Conservation (phyloP, 2,113 vertebrate species). For the Micronycteris hirsuta region DNA sequence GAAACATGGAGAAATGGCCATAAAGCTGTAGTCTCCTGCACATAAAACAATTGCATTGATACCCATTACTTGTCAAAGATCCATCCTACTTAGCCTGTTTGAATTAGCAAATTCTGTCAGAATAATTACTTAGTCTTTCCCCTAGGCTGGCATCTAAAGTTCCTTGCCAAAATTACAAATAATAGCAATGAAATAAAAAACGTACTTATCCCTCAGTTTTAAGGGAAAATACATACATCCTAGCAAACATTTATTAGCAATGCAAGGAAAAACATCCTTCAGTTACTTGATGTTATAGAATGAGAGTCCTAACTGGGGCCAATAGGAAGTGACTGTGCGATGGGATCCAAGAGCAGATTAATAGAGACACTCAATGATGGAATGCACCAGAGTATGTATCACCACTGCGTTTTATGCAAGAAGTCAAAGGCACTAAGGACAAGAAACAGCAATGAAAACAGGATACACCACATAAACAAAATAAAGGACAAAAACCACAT, state of each 20-base stretch:
- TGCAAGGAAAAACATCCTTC: neutral
- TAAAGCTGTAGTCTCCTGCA: neutral
- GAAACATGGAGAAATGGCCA: neutral
- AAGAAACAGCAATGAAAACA: neutral
- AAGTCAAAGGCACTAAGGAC: neutral
- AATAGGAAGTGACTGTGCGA: slow-evolving; percentile 48
- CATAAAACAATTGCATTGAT: neutral
- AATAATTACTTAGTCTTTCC: neutral
- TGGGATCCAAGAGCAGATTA: neutral
- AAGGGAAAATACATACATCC: slow-evolving; percentile 27
- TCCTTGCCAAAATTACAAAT: slow-evolving; percentile 28
- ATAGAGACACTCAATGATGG: neutral
- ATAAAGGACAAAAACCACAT: too few relatives aligned
- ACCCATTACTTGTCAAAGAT: neutral
- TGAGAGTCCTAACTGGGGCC: slow-evolving; percentile 11
- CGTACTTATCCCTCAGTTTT: neutral
- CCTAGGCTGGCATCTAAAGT: neutral
- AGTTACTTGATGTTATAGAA: slow-evolving; percentile 56
- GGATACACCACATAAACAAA: neutral
- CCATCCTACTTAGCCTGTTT: neutral
- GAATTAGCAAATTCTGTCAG: neutral
- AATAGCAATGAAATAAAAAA: neutral
- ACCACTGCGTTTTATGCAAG: neutral
- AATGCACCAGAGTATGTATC: neutral
- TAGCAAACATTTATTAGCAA: slow-evolving; percentile 18